Conservation (phyloP, 2,888 invertebrate genomes). For the Drepanosiphum platanoidis region DNA sequence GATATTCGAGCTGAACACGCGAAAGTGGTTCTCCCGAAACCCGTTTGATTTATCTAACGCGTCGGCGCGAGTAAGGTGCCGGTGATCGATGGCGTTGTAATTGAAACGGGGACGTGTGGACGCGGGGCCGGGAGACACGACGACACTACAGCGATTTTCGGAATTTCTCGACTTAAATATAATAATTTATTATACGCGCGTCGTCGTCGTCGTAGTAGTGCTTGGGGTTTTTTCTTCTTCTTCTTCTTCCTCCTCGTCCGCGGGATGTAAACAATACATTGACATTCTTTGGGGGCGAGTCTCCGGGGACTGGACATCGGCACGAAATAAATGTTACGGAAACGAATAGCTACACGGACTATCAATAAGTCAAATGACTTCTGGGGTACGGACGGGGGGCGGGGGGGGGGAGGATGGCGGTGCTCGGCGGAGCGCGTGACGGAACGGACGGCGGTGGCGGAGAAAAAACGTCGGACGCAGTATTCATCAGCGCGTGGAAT, state of each 20-base stretch:
- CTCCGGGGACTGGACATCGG: conserved; percentile 58
- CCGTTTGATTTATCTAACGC: conserved; percentile 52
- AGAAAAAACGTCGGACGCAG: conserved; percentile 39
- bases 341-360: conserved; percentile 57
- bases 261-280: conserved; percentile 47
- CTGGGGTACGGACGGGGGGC: not conserved
- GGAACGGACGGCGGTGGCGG: not conserved
- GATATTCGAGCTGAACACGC: not conserved
- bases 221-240: not conserved
- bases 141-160: conserved; percentile 30
- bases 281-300: conserved; percentile 38
- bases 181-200: no score
- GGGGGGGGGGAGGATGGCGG: not conserved
- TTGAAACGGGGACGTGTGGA: conserved; percentile 19
- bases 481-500: conserved; percentile 49
- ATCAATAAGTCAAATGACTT: conserved; percentile 61
- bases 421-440: not conserved
- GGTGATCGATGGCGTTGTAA: conserved; percentile 55
- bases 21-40: conserved; percentile 10
- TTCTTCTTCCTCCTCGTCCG: not conserved
- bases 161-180: conserved; percentile 51
- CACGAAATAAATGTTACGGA: conserved; percentile 56
- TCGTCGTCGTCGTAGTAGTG: no score
- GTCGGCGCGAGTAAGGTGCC: conserved; percentile 12
- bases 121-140: not conserved